Evolutionary conservation across 2,797 vertebrate species (phyloP).

Genomic region (Serranus cabrilla): DNA sequence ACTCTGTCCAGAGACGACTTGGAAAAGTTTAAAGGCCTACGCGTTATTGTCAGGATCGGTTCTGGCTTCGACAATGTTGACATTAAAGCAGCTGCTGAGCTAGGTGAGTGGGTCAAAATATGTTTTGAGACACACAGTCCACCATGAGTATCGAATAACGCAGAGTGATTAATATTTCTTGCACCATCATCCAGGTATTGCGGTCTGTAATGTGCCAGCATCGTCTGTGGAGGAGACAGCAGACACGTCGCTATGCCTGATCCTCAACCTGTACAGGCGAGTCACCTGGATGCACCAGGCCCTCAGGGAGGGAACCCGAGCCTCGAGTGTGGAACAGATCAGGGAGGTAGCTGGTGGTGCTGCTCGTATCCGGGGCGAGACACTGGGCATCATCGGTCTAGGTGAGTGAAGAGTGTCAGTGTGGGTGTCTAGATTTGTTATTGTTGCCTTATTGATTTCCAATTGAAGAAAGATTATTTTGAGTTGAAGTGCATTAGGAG

Average conservation of each 20-base stretch:
- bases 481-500: background rate
- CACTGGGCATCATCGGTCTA: conserved; percentile 91
- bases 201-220: conserved; percentile 92
- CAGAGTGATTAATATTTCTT: background rate
- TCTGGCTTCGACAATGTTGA: conserved; percentile 93
- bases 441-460: background rate
- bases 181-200: conserved; percentile 85
- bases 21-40: conserved; percentile 93
- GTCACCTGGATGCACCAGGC: conserved; percentile 94
- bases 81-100: conserved; percentile 92
- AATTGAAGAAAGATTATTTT: background rate
- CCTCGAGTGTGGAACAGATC: conserved; percentile 92
- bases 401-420: conserved; percentile 79
- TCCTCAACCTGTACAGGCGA: conserved; percentile 92
- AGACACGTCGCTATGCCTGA: conserved; percentile 92
- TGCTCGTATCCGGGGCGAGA: conserved; percentile 92
- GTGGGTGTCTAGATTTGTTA: background rate
- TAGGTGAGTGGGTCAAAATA: conserved; percentile 80
- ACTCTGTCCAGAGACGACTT: conserved; percentile 92
- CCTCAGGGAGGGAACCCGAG: conserved; percentile 91
- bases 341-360: conserved; percentile 92
- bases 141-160: background rate
- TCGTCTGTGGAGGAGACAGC: conserved; percentile 93
- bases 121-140: background rate
- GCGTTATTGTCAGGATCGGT: conserved; percentile 92